phyloP scores from a whole-genome alignment of 2,797 vertebrate genomes.

The Eurystomus glaucurus region DNA sequence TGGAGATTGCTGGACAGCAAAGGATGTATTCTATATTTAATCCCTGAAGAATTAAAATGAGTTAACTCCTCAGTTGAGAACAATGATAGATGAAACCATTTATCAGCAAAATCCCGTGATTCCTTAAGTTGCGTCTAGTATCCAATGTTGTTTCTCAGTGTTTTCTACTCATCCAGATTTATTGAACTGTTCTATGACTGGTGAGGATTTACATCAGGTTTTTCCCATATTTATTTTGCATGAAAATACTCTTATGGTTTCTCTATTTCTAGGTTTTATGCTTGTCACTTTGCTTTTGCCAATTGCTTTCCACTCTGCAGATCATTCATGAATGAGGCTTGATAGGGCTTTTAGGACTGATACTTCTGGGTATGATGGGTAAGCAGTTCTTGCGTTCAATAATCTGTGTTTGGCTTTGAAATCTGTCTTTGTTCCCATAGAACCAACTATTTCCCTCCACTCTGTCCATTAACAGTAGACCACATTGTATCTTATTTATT shows the following conservation, averaged over 20 bases:
- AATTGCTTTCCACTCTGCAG: background rate
- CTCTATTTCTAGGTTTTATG: background rate
- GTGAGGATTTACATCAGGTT: background rate
- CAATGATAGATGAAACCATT: background rate
- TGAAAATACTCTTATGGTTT: background rate
- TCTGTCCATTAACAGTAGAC: slow-evolving; percentile 39
- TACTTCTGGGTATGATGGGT: background rate
- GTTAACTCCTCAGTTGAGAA: background rate
- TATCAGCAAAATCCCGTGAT: background rate
- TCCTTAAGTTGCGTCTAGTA: background rate
- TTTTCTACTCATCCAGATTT: background rate
- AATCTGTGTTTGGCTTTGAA: background rate
- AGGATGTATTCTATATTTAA: background rate
- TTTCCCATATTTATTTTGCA: background rate
- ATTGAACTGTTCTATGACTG: background rate
- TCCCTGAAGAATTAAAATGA: background rate
- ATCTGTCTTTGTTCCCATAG: slow-evolving; percentile 21
- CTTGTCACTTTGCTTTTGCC: background rate
- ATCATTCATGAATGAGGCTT: background rate
- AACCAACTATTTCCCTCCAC: slow-evolving; percentile 10
- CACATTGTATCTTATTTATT: slow-evolving; percentile 50
- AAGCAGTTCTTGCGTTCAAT: background rate
- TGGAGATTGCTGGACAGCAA: background rate
- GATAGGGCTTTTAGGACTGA: background rate
- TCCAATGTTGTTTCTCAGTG: background rate